These are phyloP conservation scores for Sinocyclocheilus anophthalmus DNA, from an alignment of 2,113 vertebrate genomes.

Conservation along the genomic window DNA sequence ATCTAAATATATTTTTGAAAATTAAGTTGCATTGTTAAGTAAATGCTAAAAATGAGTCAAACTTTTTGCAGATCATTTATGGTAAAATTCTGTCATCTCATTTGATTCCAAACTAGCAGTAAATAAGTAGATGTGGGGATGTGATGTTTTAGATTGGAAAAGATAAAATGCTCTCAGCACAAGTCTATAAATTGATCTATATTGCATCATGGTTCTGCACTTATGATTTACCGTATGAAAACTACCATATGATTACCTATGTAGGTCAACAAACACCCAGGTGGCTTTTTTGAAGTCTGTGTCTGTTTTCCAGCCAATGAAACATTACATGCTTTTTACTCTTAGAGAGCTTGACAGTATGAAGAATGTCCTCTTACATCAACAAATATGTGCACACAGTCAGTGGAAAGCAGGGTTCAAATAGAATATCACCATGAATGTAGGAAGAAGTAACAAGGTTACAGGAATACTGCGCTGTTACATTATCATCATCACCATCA, in stretches of 20 bases:
- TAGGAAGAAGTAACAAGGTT: slow-evolving; percentile 9
- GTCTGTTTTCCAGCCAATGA: not conserved
- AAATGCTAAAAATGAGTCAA: too few relatives aligned
- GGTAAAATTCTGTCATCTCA: too few relatives aligned
- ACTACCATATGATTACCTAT: slow-evolving; percentile 40
- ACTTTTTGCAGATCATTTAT: too few relatives aligned
- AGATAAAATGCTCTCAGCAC: not conserved
- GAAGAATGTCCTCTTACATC: not conserved
- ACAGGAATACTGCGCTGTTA: not conserved
- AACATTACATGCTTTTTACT: slow-evolving; percentile 32
- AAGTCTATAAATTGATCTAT: not conserved
- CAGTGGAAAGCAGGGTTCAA: not conserved
- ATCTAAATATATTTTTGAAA: too few relatives aligned
- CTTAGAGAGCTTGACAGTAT: not conserved
- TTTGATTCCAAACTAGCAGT: too few relatives aligned
- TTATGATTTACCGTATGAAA: slow-evolving; percentile 2
- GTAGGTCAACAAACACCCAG: slow-evolving; percentile 36
- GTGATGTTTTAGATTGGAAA: not conserved
- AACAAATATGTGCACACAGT: not conserved
- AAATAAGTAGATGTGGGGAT: too few relatives aligned
- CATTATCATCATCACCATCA: slow-evolving; percentile 3
- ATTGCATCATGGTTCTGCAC: not conserved
- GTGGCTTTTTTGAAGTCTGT: slow-evolving; percentile 31
- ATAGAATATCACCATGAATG: not conserved
- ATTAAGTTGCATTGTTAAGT: too few relatives aligned